These are phyloP conservation scores for Orthochromis malagaraziensis DNA, from an alignment of 2,113 vertebrate species.

Conservation along the genomic window DNA sequence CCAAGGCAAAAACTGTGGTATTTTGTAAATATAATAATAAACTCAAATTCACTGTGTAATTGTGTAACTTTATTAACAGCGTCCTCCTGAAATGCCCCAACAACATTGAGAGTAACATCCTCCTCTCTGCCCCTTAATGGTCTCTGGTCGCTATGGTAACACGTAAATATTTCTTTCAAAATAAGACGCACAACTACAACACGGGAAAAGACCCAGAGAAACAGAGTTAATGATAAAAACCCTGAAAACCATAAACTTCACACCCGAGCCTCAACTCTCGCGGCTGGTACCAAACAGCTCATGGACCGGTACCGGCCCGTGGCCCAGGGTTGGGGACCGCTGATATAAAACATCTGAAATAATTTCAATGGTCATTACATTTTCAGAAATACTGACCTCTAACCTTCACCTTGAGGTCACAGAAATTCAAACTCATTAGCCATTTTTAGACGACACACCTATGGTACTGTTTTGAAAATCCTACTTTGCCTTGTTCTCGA, in stretches of 20 bases:
- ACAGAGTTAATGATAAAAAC: neutral
- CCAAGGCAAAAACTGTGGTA: neutral
- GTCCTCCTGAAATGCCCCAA: accelerated
- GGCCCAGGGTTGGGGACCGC: accelerated
- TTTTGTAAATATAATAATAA: neutral
- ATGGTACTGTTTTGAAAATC: neutral
- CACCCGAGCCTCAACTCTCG: neutral
- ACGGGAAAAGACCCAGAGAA: neutral
- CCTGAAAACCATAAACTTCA: neutral
- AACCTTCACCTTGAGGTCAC: neutral
- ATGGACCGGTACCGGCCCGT: neutral
- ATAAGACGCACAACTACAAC: neutral
- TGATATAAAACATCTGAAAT: neutral
- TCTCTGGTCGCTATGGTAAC: neutral
- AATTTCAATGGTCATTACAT: neutral
- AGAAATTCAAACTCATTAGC: neutral
- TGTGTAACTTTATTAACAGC: neutral
- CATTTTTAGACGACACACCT: neutral
- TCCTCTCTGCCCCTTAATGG: neutral
- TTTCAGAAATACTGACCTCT: neutral
- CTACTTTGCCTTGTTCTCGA: accelerated
- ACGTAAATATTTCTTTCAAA: neutral
- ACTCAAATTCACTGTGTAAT: neutral
- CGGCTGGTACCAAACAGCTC: neutral
- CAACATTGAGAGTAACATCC: neutral